A percentile compares a stretch with the other conserved stretches of the same genome.
These are phyloP conservation scores for Drosophila paranaensis DNA, from an alignment of 2,888 invertebrate genomes.

Conservation along the genomic window DNA sequence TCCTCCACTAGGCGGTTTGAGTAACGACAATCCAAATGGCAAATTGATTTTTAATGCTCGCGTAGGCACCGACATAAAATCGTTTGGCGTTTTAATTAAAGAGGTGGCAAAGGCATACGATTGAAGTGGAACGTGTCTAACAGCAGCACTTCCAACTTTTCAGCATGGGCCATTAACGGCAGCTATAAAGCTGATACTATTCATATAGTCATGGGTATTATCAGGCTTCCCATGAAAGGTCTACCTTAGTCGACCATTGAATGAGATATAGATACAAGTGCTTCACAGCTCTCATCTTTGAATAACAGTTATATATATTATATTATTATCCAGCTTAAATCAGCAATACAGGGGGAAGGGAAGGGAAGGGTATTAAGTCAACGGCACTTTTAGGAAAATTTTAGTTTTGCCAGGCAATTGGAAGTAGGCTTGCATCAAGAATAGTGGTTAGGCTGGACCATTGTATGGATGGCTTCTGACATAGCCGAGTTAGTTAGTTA, in stretches of 20 bases:
- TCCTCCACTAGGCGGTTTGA: constrained; percentile 16
- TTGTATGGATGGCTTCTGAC: constrained; percentile 29
- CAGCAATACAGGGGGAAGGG: too few species aligned
- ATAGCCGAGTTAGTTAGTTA: constrained; percentile 33
- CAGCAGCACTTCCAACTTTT: background rate
- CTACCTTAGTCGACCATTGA: too few species aligned
- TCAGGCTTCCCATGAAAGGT: too few species aligned
- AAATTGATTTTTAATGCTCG: constrained; percentile 60
- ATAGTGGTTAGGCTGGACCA: constrained; percentile 12
- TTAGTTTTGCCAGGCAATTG: constrained; percentile 10
- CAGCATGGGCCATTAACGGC: background rate
- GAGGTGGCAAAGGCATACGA: background rate
- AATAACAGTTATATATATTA: background rate
- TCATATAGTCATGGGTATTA: background rate
- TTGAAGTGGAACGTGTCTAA: background rate
- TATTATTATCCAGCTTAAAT: background rate
- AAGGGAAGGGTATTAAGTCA: background rate
- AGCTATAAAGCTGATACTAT: background rate
- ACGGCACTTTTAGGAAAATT: background rate
- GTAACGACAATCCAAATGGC: constrained; percentile 45
- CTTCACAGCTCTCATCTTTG: too few species aligned
- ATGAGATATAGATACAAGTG: too few species aligned
- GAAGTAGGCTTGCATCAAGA: constrained; percentile 7
- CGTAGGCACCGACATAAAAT: background rate
- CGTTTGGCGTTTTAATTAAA: background rate